A percentile compares a stretch with the other conserved stretches of the same genome.
phyloP scores from a whole-genome alignment of 2,113 vertebrate species.

The Corvus cornix region DNA sequence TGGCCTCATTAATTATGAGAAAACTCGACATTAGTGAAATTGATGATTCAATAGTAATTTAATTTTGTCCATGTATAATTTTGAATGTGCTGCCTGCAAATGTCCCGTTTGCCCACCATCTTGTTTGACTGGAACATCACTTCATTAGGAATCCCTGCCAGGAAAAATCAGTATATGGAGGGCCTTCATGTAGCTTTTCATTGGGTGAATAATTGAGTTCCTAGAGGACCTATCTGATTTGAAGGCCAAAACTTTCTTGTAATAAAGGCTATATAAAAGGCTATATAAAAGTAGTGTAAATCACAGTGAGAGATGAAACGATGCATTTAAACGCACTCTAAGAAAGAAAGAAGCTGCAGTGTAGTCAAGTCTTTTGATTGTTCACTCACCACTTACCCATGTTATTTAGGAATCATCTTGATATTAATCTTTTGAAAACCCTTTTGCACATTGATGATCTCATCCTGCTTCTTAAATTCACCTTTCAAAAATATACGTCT shows the following conservation, averaged over 20 bases:
- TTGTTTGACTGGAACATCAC: neutral
- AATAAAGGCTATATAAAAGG: neutral
- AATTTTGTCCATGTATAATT: neutral
- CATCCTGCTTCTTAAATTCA: neutral
- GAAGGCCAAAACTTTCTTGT: constrained; percentile 21
- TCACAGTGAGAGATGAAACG: neutral
- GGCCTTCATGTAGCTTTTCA: neutral
- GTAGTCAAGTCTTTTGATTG: constrained; percentile 7
- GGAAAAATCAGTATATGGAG: neutral
- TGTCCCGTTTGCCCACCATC: neutral
- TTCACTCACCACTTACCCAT: constrained; percentile 8
- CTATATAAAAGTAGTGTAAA: constrained; percentile 6
- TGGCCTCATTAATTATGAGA: neutral
- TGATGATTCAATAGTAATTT: neutral
- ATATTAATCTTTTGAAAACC: neutral
- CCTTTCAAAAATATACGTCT: neutral
- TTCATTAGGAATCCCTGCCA: neutral
- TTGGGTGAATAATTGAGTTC: neutral
- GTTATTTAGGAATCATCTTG: constrained; percentile 5
- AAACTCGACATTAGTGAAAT: neutral
- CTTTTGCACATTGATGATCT: neutral
- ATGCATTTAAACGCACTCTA: neutral
- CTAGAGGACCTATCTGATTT: neutral
- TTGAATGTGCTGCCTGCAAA: neutral
- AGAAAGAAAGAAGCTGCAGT: neutral